Conservation (phyloP, 2,113 vertebrate species). For the Pimephales promelas region DNA sequence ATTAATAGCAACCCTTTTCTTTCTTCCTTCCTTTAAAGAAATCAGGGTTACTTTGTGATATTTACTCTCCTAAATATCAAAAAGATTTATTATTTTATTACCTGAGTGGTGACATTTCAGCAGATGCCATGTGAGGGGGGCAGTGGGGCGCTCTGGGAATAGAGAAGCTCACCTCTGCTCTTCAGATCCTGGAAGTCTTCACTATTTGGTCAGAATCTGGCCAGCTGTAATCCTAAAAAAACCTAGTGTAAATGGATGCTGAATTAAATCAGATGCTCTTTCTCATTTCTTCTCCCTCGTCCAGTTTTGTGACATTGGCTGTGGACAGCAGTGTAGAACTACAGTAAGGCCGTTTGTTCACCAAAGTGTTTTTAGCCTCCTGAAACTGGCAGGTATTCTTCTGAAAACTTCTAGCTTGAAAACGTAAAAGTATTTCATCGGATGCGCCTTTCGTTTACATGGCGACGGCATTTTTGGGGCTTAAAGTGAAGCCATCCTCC, state of each 20-base stretch:
- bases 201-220: background rate
- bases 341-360: background rate
- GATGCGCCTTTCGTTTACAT: no score
- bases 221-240: background rate
- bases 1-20: background rate
- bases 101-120: conserved; percentile 28
- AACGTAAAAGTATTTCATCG: no score
- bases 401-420: no score
- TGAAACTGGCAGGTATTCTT: no score
- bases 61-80: conserved; percentile 35
- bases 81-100: conserved; percentile 23
- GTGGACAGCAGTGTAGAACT: background rate
- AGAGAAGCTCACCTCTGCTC: conserved; percentile 24
- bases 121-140: conserved; percentile 12
- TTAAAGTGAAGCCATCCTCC: no score
- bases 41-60: background rate
- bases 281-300: background rate
- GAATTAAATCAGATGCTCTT: background rate
- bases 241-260: conserved; percentile 2
- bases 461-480: no score
- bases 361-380: no score
- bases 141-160: conserved; percentile 1
- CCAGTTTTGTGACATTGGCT: background rate
- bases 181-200: background rate
- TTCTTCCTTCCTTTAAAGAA: background rate